Evolutionary conservation across 2,888 invertebrate genomes (phyloP).

Genomic region (Philaethria dido): DNA sequence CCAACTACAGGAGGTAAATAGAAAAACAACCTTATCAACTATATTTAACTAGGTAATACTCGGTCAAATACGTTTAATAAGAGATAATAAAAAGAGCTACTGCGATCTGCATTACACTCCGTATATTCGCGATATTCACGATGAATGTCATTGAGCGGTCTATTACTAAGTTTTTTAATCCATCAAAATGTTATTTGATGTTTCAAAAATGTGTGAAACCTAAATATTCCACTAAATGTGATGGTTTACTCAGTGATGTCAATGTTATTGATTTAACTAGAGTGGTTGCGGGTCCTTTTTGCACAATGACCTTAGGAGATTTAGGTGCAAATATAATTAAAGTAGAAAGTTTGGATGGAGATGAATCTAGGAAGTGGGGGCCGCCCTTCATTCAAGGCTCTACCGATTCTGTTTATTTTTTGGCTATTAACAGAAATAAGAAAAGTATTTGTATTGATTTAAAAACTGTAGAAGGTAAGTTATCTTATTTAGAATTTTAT

Average conservation of each 20-base stretch:
- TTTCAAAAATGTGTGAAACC: constrained; percentile 31
- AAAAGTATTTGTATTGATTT: constrained; percentile 95
- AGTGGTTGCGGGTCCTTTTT: constrained; percentile 96
- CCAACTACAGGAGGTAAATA: constrained; percentile 70
- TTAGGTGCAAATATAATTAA: constrained; percentile 96
- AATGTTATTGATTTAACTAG: constrained; percentile 92
- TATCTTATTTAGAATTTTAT: constrained; percentile 1
- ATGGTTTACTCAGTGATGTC: constrained; percentile 87
- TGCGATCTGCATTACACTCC: constrained; percentile 9
- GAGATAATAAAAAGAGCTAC: constrained; percentile 20
- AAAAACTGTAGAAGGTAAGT: constrained; percentile 86
- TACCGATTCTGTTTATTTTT: constrained; percentile 91
- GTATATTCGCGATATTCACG: constrained; percentile 27
- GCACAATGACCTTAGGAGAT: constrained; percentile 96
- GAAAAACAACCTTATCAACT: constrained; percentile 58
- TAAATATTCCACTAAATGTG: constrained; percentile 42
- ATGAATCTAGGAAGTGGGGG: constrained; percentile 96
- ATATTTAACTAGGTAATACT: constrained; percentile 60
- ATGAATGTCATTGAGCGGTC: constrained; percentile 35
- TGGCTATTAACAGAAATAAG: constrained; percentile 96
- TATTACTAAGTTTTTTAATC: constrained; percentile 36
- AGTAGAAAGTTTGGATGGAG: constrained; percentile 92
- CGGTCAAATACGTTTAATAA: constrained; percentile 33
- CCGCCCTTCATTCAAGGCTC: constrained; percentile 91
- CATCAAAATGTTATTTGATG: constrained; percentile 28